These are phyloP conservation scores for Amniataba percoides DNA, from an alignment of 2,797 vertebrate genomes.

Conservation along the genomic window DNA sequence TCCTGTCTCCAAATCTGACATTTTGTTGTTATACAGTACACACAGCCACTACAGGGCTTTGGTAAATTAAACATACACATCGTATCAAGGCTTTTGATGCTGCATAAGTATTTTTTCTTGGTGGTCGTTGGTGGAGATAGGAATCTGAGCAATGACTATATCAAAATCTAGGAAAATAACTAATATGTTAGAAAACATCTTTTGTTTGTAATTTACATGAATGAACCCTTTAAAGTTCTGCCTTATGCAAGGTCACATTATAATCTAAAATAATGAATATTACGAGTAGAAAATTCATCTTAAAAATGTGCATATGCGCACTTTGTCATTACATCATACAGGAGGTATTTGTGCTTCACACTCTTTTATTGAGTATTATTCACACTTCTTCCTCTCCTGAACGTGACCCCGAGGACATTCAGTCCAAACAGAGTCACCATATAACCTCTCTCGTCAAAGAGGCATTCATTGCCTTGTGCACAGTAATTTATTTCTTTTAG, in stretches of 20 bases:
- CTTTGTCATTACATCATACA: constrained; percentile 5
- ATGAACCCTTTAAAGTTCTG: not conserved
- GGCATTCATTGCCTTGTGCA: constrained; percentile 49
- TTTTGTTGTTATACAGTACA: not conserved
- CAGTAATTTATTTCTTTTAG: constrained; percentile 61
- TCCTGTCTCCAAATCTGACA: not conserved
- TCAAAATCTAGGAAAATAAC: not conserved
- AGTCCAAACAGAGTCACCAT: constrained; percentile 44
- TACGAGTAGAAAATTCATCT: not conserved
- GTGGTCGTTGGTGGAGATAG: too few relatives aligned
- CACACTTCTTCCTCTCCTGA: constrained; percentile 28
- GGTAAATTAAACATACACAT: not conserved
- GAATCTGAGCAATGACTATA: not conserved
- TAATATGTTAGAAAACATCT: not conserved
- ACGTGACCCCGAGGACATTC: constrained; percentile 30
- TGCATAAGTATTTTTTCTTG: not conserved
- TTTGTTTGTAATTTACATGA: not conserved
- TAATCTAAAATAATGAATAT: not conserved
- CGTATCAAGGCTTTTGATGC: not conserved
- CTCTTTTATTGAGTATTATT: constrained; percentile 35
- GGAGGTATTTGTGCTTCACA: constrained; percentile 24
- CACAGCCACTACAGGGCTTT: not conserved
- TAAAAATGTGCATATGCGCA: not conserved
- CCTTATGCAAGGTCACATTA: not conserved
- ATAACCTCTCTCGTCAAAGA: constrained; percentile 55